These are phyloP conservation scores for Channa maculata DNA, from an alignment of 2,113 vertebrate species.

Conservation along the genomic window DNA sequence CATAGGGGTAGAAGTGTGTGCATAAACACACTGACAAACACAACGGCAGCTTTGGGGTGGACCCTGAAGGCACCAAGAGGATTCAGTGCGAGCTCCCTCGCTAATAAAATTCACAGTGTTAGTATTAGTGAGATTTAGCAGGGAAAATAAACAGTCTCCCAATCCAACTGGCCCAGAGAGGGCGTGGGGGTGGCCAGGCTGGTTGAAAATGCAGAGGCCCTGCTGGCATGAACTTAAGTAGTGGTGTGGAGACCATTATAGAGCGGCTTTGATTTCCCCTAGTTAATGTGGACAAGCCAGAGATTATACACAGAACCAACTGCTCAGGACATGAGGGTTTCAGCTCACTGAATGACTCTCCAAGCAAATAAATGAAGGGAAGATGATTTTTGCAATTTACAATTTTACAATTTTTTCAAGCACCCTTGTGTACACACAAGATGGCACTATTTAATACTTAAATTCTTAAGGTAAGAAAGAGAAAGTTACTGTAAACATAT, in stretches of 20 bases:
- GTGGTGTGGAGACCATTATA: constrained; percentile 4
- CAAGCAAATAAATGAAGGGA: neutral
- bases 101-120: constrained; percentile 79
- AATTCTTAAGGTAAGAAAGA: too few species aligned
- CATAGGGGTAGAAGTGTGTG: constrained; percentile 69
- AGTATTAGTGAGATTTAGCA: constrained; percentile 72
- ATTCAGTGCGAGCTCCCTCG: constrained; percentile 45
- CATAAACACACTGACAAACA: constrained; percentile 70
- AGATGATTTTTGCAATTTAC: too few species aligned
- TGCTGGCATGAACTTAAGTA: constrained; percentile 47
- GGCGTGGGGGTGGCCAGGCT: constrained; percentile 2
- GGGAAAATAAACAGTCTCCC: constrained; percentile 75
- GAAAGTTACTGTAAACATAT: too few species aligned
- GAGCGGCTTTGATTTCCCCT: constrained; percentile 17
- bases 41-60: constrained; percentile 64
- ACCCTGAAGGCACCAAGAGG: constrained; percentile 57
- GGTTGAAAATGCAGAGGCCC: constrained; percentile 43
- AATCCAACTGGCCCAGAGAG: constrained; percentile 17
- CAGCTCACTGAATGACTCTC: neutral
- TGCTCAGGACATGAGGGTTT: neutral
- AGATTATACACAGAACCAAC: constrained; percentile 14
- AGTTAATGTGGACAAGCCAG: constrained; percentile 35
- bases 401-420: too few species aligned
- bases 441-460: too few species aligned
- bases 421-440: too few species aligned